Conservation (phyloP, 2,888 invertebrate species). For the Hyalella azteca region DNA sequence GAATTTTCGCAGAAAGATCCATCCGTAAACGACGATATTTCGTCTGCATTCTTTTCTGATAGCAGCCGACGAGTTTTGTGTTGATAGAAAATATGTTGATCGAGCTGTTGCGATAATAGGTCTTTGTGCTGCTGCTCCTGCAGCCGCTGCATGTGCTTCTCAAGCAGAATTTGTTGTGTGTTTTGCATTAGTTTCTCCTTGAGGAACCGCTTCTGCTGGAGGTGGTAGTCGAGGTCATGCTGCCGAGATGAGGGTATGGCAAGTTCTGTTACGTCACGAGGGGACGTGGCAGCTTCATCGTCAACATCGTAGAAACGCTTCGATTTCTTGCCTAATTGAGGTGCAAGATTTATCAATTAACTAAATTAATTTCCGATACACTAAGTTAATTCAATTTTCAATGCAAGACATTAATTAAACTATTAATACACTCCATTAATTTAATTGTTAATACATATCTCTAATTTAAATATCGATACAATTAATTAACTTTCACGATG, state of each 20-base stretch:
- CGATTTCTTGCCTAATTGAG: neutral
- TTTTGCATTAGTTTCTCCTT: constrained; percentile 12
- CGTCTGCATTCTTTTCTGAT: neutral
- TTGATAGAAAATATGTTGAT: constrained; percentile 17
- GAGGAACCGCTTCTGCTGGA: constrained; percentile 19
- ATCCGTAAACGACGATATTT: neutral
- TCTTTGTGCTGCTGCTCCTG: constrained; percentile 9
- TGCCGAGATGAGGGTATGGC: neutral
- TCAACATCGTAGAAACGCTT: constrained; percentile 20
- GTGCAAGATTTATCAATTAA: too few species aligned
- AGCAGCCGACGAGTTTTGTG: neutral
- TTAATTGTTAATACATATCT: too few species aligned
- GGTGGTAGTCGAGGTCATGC: constrained; percentile 10
- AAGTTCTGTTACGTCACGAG: neutral
- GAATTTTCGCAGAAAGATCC: neutral
- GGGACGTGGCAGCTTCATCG: neutral
- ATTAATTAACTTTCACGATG: too few species aligned
- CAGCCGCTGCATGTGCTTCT: constrained; percentile 25
- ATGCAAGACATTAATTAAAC: too few species aligned
- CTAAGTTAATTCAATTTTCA: too few species aligned
- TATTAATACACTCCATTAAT: too few species aligned
- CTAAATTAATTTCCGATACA: too few species aligned
- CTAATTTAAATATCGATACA: too few species aligned
- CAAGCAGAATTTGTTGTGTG: constrained; percentile 16
- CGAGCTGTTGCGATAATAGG: neutral